phyloP scores from a whole-genome alignment of 2,113 vertebrate species.

The Microcebus lehilahytsara region DNA sequence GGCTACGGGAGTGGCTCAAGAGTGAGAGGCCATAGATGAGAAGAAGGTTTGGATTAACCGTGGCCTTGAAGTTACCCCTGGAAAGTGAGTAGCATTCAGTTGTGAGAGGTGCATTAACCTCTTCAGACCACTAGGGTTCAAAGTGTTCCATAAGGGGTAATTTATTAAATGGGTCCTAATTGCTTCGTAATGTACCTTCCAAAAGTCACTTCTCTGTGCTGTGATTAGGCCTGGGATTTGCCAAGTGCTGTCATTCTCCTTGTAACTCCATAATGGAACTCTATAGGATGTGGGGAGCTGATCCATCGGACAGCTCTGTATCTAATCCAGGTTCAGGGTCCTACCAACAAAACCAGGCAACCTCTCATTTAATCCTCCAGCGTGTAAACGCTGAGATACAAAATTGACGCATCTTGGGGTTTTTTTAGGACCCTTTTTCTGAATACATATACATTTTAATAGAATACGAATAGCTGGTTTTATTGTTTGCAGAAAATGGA shows the following conservation, averaged over 20 bases:
- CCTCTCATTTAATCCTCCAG: not conserved
- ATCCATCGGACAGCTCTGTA: slow-evolving; percentile 37
- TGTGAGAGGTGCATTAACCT: slow-evolving; percentile 75
- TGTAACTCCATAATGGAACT: slow-evolving; percentile 59
- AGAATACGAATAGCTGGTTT: not conserved
- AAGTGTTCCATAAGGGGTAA: slow-evolving; percentile 76
- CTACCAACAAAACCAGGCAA: slow-evolving; percentile 2
- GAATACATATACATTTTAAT: not conserved
- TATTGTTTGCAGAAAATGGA: not conserved
- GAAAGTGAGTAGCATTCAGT: slow-evolving; percentile 65
- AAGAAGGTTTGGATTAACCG: slow-evolving; percentile 64
- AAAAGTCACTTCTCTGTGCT: slow-evolving; percentile 75
- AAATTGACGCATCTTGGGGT: not conserved
- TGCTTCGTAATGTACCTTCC: slow-evolving; percentile 77
- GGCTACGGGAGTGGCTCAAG: slow-evolving; percentile 39
- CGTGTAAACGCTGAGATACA: not conserved
- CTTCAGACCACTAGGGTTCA: slow-evolving; percentile 79
- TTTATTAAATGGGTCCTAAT: slow-evolving; percentile 81
- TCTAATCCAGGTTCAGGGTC: not conserved
- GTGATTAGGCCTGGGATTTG: slow-evolving; percentile 69
- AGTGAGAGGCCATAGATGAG: slow-evolving; percentile 62
- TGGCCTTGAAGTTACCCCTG: slow-evolving; percentile 66
- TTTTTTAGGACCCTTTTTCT: not conserved
- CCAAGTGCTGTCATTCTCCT: slow-evolving; percentile 73
- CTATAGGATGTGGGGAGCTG: not conserved